phyloP scores from a whole-genome alignment of 1,140 invertebrate genomes.

The Melitaea cinxia region DNA sequence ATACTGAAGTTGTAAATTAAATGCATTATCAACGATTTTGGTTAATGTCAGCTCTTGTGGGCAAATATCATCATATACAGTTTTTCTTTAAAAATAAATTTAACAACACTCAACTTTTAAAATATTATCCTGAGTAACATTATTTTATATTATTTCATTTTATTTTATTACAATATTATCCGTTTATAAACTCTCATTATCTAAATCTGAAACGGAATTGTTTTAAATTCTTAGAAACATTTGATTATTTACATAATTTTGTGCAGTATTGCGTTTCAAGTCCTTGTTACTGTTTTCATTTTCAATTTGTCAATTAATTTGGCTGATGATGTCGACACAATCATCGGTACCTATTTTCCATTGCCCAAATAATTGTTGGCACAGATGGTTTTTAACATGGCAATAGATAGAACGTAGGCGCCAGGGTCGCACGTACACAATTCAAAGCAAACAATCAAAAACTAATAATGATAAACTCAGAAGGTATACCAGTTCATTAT shows the following conservation, averaged over 20 bases:
- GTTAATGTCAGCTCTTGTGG: not conserved
- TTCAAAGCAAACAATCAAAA: slow-evolving; percentile 38
- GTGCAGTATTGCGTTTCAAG: not conserved
- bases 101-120: too few species aligned
- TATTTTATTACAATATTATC: not conserved
- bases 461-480: slow-evolving; percentile 33
- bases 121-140: not conserved
- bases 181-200: not conserved
- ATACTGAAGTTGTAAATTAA: not conserved
- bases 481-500: slow-evolving; percentile 28
- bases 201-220: not conserved
- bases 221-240: not conserved
- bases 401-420: slow-evolving; percentile 38
- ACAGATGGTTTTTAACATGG: slow-evolving; percentile 38
- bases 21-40: not conserved
- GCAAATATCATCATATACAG: not conserved
- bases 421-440: slow-evolving; percentile 34
- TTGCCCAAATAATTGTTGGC: slow-evolving; percentile 34
- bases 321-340: slow-evolving; percentile 35
- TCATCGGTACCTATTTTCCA: slow-evolving; percentile 19
- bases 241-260: not conserved
- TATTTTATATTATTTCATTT: too few species aligned
- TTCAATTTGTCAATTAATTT: slow-evolving; percentile 31
- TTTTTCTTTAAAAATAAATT: too few species aligned
- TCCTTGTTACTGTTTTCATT: slow-evolving; percentile 34